These are phyloP conservation scores for Acleris literana DNA, from an alignment of 2,888 invertebrate species.

Conservation along the genomic window DNA sequence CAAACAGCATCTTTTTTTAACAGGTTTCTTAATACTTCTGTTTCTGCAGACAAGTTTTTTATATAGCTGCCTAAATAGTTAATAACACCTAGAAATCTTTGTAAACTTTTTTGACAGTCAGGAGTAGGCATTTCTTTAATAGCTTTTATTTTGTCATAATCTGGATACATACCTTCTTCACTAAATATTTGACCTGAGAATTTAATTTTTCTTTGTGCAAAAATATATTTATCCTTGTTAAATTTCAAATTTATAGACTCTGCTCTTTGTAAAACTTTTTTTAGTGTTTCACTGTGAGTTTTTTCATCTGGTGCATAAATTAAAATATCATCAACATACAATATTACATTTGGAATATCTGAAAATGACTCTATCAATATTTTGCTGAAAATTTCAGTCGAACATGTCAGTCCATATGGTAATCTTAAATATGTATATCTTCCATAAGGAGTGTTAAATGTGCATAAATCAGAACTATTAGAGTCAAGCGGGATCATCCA, in stretches of 20 bases:
- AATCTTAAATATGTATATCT: too few relatives aligned
- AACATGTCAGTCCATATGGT: too few relatives aligned
- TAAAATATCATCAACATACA: conserved; percentile 7
- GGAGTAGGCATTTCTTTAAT: background rate
- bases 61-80: too few relatives aligned
- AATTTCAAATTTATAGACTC: too few relatives aligned
- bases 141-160: conserved; percentile 4
- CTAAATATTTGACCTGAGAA: conserved; percentile 5
- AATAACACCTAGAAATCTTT: too few relatives aligned
- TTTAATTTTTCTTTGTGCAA: conserved; percentile 1
- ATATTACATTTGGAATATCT: conserved; percentile 7
- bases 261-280: too few relatives aligned
- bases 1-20: background rate
- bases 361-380: background rate
- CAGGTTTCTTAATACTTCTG: background rate
- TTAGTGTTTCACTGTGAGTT: conserved; percentile 1
- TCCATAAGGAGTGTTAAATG: too few relatives aligned
- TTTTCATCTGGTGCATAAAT: conserved; percentile 9
- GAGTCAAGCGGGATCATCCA: too few relatives aligned
- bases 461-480: too few relatives aligned
- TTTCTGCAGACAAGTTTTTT: background rate
- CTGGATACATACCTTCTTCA: conserved; percentile 5
- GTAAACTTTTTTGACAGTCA: too few relatives aligned
- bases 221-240: background rate
- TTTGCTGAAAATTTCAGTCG: conserved; percentile 8